phyloP scores from a whole-genome alignment of 2,797 vertebrate species.

The Dermochelys coriacea region DNA sequence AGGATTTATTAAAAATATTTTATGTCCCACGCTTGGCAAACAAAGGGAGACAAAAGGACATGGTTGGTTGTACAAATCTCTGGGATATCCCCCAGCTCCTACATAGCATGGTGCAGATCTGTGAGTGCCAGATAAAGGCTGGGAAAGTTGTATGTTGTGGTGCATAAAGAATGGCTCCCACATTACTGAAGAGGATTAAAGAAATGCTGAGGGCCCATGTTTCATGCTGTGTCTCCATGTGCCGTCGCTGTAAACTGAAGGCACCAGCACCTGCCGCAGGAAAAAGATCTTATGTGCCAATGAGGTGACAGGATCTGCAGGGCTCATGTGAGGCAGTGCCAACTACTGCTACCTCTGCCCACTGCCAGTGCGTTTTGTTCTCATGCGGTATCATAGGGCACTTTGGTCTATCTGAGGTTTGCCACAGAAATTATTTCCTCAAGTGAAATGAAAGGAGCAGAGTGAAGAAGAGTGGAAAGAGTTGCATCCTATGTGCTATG shows the following conservation, averaged over 20 bases:
- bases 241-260: neutral
- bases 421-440: rapidly evolving
- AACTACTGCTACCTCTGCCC: rapidly evolving
- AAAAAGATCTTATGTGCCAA: rapidly evolving
- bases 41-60: slow-evolving; percentile 61
- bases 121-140: slow-evolving; percentile 51
- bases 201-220: slow-evolving; percentile 21
- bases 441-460: neutral
- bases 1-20: slow-evolving; percentile 74
- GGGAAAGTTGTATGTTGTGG: slow-evolving; percentile 42
- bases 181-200: slow-evolving; percentile 36
- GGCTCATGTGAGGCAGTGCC: neutral
- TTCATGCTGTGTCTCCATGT: neutral
- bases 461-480: rapidly evolving
- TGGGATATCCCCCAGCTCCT: neutral
- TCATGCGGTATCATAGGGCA: rapidly evolving
- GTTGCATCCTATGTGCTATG: rapidly evolving
- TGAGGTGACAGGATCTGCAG: rapidly evolving
- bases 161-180: slow-evolving; percentile 20
- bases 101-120: slow-evolving; percentile 41
- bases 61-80: slow-evolving; percentile 42
- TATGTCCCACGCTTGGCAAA: slow-evolving; percentile 59
- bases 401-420: rapidly evolving
- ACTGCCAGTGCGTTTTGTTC: neutral
- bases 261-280: neutral